These are phyloP conservation scores for Hydractinia echinata DNA, from an alignment of 30 jellyfish, hydroid and myxozoan genomes.

Conservation along the genomic window DNA sequence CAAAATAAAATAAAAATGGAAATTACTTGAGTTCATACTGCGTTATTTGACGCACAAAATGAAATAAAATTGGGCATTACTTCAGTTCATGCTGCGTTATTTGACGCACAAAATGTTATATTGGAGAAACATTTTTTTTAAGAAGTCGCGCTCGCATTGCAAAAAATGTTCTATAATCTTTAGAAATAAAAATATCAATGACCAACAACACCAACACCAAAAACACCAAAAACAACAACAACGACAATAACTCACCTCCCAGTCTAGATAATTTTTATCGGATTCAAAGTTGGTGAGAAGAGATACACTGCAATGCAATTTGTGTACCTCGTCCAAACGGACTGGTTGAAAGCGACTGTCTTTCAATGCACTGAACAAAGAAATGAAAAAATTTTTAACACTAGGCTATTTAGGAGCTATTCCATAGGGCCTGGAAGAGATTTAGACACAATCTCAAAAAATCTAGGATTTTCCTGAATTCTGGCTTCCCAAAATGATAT, in stretches of 20 bases:
- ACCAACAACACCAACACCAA: no score
- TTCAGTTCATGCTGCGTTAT: no score
- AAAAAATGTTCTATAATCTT: no score
- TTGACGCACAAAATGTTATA: no score
- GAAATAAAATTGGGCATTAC: no score
- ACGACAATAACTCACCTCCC: slow-evolving; percentile 68
- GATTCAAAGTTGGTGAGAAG: slow-evolving; percentile 82
- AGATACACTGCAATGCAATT: slow-evolving; percentile 89
- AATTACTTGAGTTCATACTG: no score
- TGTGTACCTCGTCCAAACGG: slow-evolving; percentile 75
- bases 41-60: no score
- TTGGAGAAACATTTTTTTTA: no score
- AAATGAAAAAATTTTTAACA: neutral
- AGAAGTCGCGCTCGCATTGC: no score
- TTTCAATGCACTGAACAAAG: slow-evolving; percentile 70
- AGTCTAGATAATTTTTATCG: slow-evolving; percentile 77
- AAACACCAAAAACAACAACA: no score
- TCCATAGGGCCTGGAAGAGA: neutral
- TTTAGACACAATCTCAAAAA: neutral
- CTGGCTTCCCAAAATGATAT: no score
- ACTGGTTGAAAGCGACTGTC: slow-evolving; percentile 94
- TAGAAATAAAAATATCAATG: no score
- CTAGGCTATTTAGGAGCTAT: neutral
- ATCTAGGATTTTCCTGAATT: neutral
- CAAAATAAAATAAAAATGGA: neutral